Evolutionary conservation across 2,888 invertebrate species (phyloP).

Genomic region (Dryococelus australis): DNA sequence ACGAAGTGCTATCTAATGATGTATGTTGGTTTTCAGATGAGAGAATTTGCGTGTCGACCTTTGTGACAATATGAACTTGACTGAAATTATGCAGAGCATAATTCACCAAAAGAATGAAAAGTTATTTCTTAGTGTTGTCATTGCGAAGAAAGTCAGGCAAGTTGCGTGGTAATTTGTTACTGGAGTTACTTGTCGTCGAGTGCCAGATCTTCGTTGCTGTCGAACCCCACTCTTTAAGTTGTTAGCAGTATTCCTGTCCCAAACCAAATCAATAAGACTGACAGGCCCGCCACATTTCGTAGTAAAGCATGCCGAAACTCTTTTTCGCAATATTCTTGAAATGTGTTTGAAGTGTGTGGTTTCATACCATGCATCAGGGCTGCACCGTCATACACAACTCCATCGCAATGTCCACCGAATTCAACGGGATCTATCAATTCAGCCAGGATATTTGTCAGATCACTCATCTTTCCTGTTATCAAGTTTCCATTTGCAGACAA

Average conservation of each 20-base stretch:
- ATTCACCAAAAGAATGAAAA: not conserved
- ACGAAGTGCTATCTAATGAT: not conserved
- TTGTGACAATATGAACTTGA: not conserved
- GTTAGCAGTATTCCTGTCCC: not conserved
- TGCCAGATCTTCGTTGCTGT: not conserved
- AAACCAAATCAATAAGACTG: not conserved
- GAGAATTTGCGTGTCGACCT: conserved; percentile 11
- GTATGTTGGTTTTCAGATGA: not conserved
- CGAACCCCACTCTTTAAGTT: not conserved
- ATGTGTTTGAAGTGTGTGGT: conserved; percentile 4
- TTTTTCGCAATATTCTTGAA: not conserved
- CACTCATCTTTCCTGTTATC: too few species aligned
- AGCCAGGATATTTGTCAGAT: too few species aligned
- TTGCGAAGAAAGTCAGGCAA: too few species aligned
- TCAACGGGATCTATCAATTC: too few species aligned
- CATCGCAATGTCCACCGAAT: not conserved
- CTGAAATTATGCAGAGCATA: not conserved
- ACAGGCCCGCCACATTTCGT: not conserved
- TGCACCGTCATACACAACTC: not conserved
- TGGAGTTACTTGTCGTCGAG: not conserved
- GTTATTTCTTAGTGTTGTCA: too few species aligned
- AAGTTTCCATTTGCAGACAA: not conserved
- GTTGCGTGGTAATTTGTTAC: too few species aligned
- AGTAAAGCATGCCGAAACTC: not conserved
- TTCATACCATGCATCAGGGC: not conserved